Conservation (phyloP, 1,140 invertebrate genomes). For the Drosophila setifemur region DNA sequence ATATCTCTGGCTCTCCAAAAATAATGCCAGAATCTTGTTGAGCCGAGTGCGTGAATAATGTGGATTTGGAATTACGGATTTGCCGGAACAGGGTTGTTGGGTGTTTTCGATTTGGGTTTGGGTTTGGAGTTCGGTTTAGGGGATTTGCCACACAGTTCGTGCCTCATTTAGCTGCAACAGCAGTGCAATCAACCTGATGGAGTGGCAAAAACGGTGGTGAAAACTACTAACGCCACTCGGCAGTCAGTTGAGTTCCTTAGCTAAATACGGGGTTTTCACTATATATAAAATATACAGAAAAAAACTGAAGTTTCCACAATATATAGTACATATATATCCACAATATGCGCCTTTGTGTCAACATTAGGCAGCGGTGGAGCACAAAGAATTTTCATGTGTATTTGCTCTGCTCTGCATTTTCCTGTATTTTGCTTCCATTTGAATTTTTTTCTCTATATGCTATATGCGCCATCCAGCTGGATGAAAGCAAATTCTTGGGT, state of each 20-base stretch:
- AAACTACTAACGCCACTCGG: constrained; percentile 12
- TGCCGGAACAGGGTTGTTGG: not conserved
- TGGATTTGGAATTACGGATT: constrained; percentile 2
- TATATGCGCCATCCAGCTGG: constrained; percentile 10
- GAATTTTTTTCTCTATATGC: constrained; percentile 10
- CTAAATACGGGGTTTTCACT: not conserved
- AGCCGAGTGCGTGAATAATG: constrained; percentile 43
- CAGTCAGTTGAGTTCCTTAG: constrained; percentile 9
- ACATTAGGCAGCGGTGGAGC: not conserved
- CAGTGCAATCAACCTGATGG: constrained; percentile 62
- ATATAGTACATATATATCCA: not conserved
- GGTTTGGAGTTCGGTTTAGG: no score
- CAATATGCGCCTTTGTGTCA: constrained; percentile 21
- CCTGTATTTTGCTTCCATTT: constrained; percentile 19
- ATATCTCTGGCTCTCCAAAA: constrained; percentile 48
- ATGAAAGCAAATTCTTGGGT: constrained; percentile 17
- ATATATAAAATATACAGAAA: not conserved
- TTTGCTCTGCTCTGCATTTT: constrained; percentile 14
- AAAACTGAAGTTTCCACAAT: not conserved
- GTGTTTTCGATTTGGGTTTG: no score
- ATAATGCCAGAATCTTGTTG: constrained; percentile 42
- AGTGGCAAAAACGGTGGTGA: constrained; percentile 36
- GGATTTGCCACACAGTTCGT: constrained; percentile 22
- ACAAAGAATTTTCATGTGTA: constrained; percentile 28
- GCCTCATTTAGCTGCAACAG: constrained; percentile 49